Percentiles rank a stretch among this genome's conserved stretches.
Conservation (phyloP, 2,797 vertebrate genomes). For the Phalloptychus januarius region DNA sequence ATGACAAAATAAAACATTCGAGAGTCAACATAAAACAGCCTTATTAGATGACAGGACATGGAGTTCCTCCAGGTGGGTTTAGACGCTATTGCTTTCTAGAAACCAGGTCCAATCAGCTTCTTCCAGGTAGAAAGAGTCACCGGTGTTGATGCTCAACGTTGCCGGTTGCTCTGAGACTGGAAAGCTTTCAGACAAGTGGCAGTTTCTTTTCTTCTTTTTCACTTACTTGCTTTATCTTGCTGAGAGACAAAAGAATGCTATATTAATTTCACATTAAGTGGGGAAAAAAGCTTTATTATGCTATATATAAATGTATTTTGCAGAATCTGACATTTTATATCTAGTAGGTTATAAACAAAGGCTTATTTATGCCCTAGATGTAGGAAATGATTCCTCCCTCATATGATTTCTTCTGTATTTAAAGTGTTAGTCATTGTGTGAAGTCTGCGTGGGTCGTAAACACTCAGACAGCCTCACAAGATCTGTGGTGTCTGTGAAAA, state of each 20-base stretch:
- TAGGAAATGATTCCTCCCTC: conserved; percentile 15
- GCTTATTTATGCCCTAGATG: conserved; percentile 3
- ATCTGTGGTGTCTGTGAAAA: conserved; percentile 35
- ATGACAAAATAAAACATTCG: neutral
- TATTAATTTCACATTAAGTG: neutral
- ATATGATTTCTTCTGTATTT: conserved; percentile 18
- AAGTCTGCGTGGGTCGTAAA: conserved; percentile 18
- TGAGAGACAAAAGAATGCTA: neutral
- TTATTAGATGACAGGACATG: neutral
- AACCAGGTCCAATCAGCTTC: neutral
- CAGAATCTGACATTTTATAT: neutral
- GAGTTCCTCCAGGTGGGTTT: neutral
- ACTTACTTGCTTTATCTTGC: neutral
- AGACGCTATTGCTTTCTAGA: neutral
- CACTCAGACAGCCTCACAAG: conserved; percentile 23
- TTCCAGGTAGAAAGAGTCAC: neutral
- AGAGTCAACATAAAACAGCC: neutral
- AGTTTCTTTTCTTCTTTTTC: neutral
- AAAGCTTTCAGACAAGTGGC: neutral
- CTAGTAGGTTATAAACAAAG: neutral
- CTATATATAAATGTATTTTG: neutral
- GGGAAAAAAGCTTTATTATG: neutral
- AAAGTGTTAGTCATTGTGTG: conserved; percentile 25
- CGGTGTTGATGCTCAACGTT: neutral
- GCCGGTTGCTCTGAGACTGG: neutral